Base-by-base conservation (phyloP, 2,888 invertebrate genomes). In the Agonopterix subpropinquella region DNA sequence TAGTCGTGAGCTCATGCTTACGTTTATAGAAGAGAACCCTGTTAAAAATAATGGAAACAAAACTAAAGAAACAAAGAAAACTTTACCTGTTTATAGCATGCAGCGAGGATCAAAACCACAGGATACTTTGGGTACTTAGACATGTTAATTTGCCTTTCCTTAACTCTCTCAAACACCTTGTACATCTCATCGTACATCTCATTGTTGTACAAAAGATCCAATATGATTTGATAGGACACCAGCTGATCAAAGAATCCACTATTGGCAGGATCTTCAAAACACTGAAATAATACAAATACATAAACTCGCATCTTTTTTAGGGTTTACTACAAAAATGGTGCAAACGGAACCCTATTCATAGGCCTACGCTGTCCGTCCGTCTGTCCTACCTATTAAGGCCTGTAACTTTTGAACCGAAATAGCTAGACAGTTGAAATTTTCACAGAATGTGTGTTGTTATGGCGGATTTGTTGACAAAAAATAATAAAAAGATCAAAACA, bases 81-180 rank as follows among this genome's bases (percentile, higher is more conserved):
- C 9, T 4, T 85, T 79, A 94, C 95, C 88, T 94, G 74, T 89
- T 94, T 94, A 64, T 93, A 94, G 67, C 93, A 95, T 15, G 93
- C 91, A 41, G 92, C 95, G 56, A 92, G 68, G 4, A 91, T 83
- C 37, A 95, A 67, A n/a, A 93, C 90, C 4, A 93, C 78, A 44
- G 90, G 85, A 74, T 93, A 93, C 68, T 91, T 91, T 0, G 95
- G 95, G 73, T 87, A 94, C 62, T 90, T 92, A 0, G 89, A 79
- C 66, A 92, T 92, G 54, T 91, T 90, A 2, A 92, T 65, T 67
- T 93, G 91, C 66, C 89, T 90, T 0, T 82, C 68, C 65, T 90
- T 89, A 2, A 94, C 87, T 1, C 72, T 72, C n/a, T 93, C 89
- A 71, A 92, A 94, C 3, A 91, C 83, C 41, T 90, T 84, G 50